Evolutionary conservation across 2,888 invertebrate species (phyloP).

Genomic region (Marasmarcha lunaedactyla): DNA sequence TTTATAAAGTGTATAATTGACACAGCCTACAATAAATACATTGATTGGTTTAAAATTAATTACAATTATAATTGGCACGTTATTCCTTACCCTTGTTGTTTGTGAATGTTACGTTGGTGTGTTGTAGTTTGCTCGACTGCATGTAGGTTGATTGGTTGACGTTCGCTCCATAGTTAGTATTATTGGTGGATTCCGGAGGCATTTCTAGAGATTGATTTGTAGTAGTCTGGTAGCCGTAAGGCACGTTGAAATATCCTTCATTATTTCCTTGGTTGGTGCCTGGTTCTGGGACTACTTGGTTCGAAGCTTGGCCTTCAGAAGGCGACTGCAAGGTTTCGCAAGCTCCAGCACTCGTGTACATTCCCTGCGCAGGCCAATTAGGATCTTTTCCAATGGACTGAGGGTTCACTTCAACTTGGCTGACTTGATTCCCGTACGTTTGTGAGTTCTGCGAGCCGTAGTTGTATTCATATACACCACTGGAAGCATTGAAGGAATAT

Average conservation of each 20-base stretch:
- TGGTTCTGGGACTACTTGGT: neutral
- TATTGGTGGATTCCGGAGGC: neutral
- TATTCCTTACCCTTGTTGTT: slow-evolving; percentile 51
- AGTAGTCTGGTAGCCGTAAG: slow-evolving; percentile 56
- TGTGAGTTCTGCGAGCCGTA: slow-evolving; percentile 71
- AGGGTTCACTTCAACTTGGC: slow-evolving; percentile 27
- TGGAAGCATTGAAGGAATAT: slow-evolving; percentile 67
- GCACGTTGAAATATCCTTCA: slow-evolving; percentile 53
- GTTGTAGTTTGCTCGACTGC: slow-evolving; percentile 38
- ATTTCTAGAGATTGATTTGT: slow-evolving; percentile 31
- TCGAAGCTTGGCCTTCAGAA: slow-evolving; percentile 27
- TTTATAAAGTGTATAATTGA: slow-evolving; percentile 28
- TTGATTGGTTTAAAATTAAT: slow-evolving; percentile 1
- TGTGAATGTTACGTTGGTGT: slow-evolving; percentile 39
- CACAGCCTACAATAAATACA: slow-evolving; percentile 17
- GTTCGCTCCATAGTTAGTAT: slow-evolving; percentile 34
- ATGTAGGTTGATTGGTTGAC: slow-evolving; percentile 50
- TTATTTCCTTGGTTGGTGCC: slow-evolving; percentile 19
- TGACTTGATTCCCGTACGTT: slow-evolving; percentile 20
- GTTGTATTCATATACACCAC: slow-evolving; percentile 72
- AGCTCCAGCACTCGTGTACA: slow-evolving; percentile 60
- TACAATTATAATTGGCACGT: slow-evolving; percentile 14
- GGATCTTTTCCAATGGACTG: slow-evolving; percentile 28
- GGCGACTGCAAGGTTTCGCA: slow-evolving; percentile 60
- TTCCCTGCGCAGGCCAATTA: slow-evolving; percentile 34